Evolutionary conservation across 2,797 vertebrate genomes (phyloP), one percentile per base, ranked within the genome.

Genomic region (Basileuterus tristriatus): DNA sequence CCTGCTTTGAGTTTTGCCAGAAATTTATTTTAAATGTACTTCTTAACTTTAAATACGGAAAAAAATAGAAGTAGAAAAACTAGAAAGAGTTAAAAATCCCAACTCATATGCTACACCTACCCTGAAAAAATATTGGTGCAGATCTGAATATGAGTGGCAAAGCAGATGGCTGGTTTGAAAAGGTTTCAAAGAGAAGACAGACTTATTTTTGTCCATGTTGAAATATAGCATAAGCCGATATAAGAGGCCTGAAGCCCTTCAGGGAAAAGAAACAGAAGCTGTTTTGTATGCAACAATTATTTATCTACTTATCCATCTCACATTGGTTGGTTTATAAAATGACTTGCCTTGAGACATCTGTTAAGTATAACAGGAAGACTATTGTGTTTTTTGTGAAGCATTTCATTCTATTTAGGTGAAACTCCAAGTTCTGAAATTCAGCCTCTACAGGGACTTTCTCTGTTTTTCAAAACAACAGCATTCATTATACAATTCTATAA

Each of bases 281-380:
- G 94, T 91, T 97, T 90, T 97, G 93, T 96, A 91, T 97, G 53
- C 82, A 95, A 96, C 83, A 96, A 96, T 94, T 94, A 96, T 93
- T 97, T 97, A 94, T 91, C 92, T 95, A 91, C 97, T 96, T 96
- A 96, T 97, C 95, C 95, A 90, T 94, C 94, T 97, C 94, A 93
- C 90, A 96, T 75, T 97, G 87, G 92, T 94, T 97, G 95, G 94
- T 95, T 97, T 95, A 97, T 96, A 96, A 96, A 95, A 86, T 96
- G 93, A 97, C 96, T 97, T 97, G 96, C 92, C 94, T 97, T 97
- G 95, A 97, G 95, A 97, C 96, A 97, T 97, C 94, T 97, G 97
- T 96, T 96, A 97, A 97, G 96, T 93, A 60, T 78, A 98, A 98
- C 97, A 98, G 96, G 96, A 98, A 97, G 86, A 89, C 93, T 94